Conservation (phyloP, 1,140 invertebrate species). For the Drosophila mauritiana region DNA sequence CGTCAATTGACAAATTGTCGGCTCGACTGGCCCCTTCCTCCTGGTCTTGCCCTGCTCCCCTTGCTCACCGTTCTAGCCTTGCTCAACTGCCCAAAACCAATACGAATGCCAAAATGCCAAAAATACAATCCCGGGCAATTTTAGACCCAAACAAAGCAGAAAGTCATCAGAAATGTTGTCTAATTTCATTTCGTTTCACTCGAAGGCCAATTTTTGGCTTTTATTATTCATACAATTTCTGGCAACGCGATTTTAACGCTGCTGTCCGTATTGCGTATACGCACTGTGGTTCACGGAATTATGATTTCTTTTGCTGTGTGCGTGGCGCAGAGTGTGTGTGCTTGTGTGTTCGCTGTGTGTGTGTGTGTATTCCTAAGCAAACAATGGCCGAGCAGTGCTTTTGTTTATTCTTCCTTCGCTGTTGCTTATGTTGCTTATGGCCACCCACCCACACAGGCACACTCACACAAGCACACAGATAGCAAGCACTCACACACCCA, state of each 20-base stretch:
- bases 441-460: slow-evolving; percentile 3
- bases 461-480: slow-evolving; percentile 11
- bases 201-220: slow-evolving; percentile 62
- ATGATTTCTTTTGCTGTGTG: slow-evolving; percentile 53
- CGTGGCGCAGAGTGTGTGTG: slow-evolving; percentile 1
- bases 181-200: slow-evolving; percentile 79
- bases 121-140: no score
- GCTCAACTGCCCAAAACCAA: no score
- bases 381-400: slow-evolving; percentile 70
- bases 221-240: slow-evolving; percentile 58
- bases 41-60: no score
- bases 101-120: no score
- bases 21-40: not conserved
- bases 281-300: slow-evolving; percentile 53
- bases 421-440: slow-evolving; percentile 27
- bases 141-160: no score
- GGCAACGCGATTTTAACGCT: slow-evolving; percentile 13
- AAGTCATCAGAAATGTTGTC: slow-evolving; percentile 68
- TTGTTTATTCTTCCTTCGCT: slow-evolving; percentile 61
- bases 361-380: slow-evolving; percentile 46
- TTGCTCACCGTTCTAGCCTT: no score
- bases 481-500: not conserved
- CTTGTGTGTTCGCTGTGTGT: slow-evolving; percentile 5
- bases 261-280: slow-evolving; percentile 38
- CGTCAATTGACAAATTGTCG: slow-evolving; percentile 79